Percentiles rank a stretch among this genome's conserved stretches.
phyloP scores from a whole-genome alignment of 2,113 vertebrate species.

The Myanophis thanlyinensis region DNA sequence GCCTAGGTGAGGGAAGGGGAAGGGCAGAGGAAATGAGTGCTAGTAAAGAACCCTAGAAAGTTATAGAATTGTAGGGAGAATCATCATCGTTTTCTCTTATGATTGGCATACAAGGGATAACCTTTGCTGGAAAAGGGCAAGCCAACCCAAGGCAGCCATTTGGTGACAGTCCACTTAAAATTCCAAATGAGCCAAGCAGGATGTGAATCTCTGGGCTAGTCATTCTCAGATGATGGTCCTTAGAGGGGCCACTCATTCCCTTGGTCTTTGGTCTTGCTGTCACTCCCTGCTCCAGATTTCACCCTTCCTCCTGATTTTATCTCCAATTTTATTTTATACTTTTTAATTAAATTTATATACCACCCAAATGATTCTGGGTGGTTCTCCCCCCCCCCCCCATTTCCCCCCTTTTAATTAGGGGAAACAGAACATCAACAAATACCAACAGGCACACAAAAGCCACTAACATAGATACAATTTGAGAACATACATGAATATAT shows the following conservation, averaged over 20 bases:
- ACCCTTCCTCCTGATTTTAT: not conserved
- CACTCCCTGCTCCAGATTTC: not conserved
- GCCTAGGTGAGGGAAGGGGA: not conserved
- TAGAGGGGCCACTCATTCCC: fast-evolving
- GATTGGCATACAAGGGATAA: not conserved
- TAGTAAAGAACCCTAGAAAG: not conserved
- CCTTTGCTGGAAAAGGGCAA: not conserved
- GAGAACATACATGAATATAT: not conserved
- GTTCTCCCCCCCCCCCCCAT: not conserved
- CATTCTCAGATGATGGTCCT: not conserved
- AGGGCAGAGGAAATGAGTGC: not conserved
- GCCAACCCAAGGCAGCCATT: not conserved
- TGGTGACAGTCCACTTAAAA: not conserved
- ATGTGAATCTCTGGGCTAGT: not conserved
- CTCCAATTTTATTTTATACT: not conserved
- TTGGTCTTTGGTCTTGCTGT: not conserved
- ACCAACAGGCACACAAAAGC: not conserved
- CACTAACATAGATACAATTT: not conserved
- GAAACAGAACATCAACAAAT: not conserved
- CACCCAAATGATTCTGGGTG: not conserved
- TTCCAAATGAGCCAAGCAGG: not conserved
- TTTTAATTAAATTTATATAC: not conserved
- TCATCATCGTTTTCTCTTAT: not conserved
- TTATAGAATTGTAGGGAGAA: not conserved
- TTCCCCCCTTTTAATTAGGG: not conserved